These are phyloP conservation scores for Corythoichthys haematopterus DNA, from an alignment of 2,113 vertebrate genomes.

Conservation along the genomic window DNA sequence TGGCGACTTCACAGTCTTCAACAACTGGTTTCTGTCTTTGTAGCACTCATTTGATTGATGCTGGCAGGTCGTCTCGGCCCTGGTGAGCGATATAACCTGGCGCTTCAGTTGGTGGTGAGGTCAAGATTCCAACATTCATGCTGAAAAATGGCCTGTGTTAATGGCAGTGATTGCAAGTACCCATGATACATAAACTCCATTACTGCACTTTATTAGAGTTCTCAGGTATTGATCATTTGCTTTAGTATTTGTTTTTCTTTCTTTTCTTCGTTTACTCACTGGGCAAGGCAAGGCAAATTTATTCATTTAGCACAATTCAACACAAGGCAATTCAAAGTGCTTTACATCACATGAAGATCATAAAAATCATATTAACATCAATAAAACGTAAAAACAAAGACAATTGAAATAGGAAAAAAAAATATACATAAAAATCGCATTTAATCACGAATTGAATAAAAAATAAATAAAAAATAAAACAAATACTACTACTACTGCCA, in stretches of 20 bases:
- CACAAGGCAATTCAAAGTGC: no score
- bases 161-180: neutral
- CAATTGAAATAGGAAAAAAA: no score
- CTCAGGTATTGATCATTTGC: neutral
- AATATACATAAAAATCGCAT: no score
- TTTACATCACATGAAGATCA: no score
- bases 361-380: no score
- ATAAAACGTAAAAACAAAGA: no score
- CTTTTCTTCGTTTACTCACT: neutral
- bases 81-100: constrained; percentile 1
- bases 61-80: neutral
- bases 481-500: no score
- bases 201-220: neutral
- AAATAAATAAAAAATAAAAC: no score
- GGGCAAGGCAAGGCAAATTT: no score
- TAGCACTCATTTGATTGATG: neutral
- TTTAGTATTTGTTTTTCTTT: neutral
- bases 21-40: neutral
- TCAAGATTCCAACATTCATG: neutral
- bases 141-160: neutral
- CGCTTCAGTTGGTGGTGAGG: neutral
- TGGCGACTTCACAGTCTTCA: neutral
- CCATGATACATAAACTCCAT: neutral
- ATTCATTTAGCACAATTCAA: no score
- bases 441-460: no score